Evolutionary conservation across 2,888 invertebrate genomes (phyloP), one percentile per base, ranked within the genome.

Genomic region (Macrosiphum euphorbiae): DNA sequence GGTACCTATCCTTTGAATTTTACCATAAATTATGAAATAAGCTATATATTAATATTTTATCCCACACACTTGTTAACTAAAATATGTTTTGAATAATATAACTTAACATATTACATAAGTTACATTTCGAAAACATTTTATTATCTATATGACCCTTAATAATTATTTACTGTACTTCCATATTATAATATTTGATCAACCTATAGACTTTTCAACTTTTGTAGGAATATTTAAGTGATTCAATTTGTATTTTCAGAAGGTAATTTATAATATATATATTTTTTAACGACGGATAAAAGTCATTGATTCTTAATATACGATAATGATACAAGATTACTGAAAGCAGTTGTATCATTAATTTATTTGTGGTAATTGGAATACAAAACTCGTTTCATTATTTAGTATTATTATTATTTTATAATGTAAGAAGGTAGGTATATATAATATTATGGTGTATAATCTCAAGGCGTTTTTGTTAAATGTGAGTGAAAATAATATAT

Each of bases 311-410:
- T 78, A 35, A 78, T 78, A 78, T 78, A 78, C 78, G 35, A 78
- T 78, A 35, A 78, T 78, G 20, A 78, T 78, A 35, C 78, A 78
- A 78, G 35, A 78, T 78, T 35, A 41, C 35, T 35, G 20, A 78
- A 78, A 35, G 78, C 35, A 78, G 78, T 78, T 78, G 7, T 78
- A 78, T 78, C 78, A 35, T 35, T 78, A 78, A 78, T 78, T 78
- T 78, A 3, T 35, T 35, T 35, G 78, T 78, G 35, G 78, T 35
- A 78, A 78, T 78, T 78, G 35, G 20, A 86, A 47, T 47, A 47
- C 28, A 86, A 47, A 86, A 86, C 86, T 86, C 28, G 86, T 86
- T 86, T 86, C 86, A 47, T 86, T 47, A 86, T 86, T 86, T 86
- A 78, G 20, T 35, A 78, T 78, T 78, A 78, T 35, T 44, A 85